phyloP scores from a whole-genome alignment of 2,113 vertebrate species.

The Oreochromis spilurus region DNA sequence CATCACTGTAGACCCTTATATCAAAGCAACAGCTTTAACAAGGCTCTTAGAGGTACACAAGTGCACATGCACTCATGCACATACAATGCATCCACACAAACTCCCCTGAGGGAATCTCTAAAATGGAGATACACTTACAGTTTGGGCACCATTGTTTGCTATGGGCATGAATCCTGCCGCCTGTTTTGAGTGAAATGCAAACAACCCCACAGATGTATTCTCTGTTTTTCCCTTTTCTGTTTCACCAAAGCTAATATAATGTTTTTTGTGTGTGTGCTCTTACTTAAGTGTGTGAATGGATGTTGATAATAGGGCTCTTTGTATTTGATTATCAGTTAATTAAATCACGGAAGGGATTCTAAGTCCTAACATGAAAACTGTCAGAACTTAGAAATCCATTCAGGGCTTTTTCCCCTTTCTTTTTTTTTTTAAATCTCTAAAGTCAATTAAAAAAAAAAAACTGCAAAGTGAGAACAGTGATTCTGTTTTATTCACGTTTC shows the following conservation, averaged over 20 bases:
- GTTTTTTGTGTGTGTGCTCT: neutral
- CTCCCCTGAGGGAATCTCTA: neutral
- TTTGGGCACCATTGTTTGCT: neutral
- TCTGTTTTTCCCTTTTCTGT: neutral
- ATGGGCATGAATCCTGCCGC: neutral
- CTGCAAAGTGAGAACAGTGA: neutral
- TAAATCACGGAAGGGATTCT: neutral
- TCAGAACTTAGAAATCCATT: neutral
- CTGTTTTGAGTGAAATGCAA: constrained; percentile 8
- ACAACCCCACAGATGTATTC: neutral
- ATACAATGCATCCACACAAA: neutral
- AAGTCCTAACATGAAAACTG: neutral
- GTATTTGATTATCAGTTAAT: constrained; percentile 29
- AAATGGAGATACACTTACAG: neutral
- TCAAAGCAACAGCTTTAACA: constrained; percentile 23
- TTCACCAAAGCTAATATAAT: neutral
- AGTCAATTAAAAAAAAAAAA: neutral
- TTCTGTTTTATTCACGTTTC: neutral
- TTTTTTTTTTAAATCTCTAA: neutral
- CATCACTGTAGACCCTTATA: neutral
- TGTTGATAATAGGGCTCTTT: neutral
- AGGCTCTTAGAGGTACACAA: neutral
- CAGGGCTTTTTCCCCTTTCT: neutral
- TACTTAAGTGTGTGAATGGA: neutral
- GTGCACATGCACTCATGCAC: neutral